Evolutionary conservation across 2,888 invertebrate genomes (phyloP), one percentile per base, ranked within the genome.

Genomic region (Torymus auratus): DNA sequence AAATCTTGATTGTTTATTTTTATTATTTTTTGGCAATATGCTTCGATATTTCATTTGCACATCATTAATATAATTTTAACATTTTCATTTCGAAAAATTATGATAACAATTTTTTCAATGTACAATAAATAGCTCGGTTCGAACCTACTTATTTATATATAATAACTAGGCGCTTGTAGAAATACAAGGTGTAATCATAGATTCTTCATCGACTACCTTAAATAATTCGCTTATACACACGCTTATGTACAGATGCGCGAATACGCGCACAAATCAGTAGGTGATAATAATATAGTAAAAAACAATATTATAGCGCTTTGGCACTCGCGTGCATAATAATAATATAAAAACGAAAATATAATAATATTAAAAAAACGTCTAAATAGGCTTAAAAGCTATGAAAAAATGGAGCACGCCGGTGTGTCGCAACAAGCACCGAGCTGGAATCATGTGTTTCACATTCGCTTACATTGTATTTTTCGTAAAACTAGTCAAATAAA

Each of bases 151-250:
- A 41, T 68, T 17, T 72, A 15, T 53, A 1, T 69, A 23, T 76
- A 68, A 67, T 70, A 56, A 78, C 77, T 77, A 82, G 80, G 80
- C 79, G 72, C 72, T 80, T 78, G 77, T 74, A 78, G 78, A 82
- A 74, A 70, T 80, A 73, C 61, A 80, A 79, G 73, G 60, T 74
- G 71, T 74, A 82, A 72, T 73, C 56, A 55, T 77, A 77, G 20
- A 80, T 80, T 70, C 14, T 73, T 75, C 75, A 64, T 71, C 62
- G n/a, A 28, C 60, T 77, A 82, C 71, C 68, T 82, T 74, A 82
- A 80, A 77, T 77, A 82, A 82, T 76, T 82, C 64, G 76, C 78
- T 80, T 82, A 80, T 80, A 80, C 82, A 82, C 82, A 82, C 56
- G 23, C 55, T 72, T 82, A 80, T 82, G 60, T 82, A 82, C 80